Evolutionary conservation across 2,797 vertebrate species (phyloP), one percentile per base, ranked within the genome.

Genomic region (Gymnocypris eckloni): DNA sequence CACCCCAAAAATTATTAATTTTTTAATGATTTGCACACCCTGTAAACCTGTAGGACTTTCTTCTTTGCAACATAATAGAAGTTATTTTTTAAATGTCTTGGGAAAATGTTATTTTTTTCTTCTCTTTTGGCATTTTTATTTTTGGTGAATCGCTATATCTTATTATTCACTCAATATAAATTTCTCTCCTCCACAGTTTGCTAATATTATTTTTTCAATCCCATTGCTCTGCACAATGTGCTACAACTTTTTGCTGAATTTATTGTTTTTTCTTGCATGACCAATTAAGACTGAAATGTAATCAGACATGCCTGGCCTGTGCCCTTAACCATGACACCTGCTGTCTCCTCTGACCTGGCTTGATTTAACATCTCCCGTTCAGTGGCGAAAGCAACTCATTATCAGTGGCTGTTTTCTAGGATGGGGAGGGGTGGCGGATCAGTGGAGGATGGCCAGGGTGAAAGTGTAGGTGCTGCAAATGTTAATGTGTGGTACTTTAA

Each of bases 401-500:
- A 50, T 85, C 64, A 61, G n/a, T 72, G 41, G 66, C 39, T 18
- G 0, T 79, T 59, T 37, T 72, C 39, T 48, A 4, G 33, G 87
- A 54, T 73, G 43, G 33, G 28, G 67, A 9, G 80, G 71, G 83
- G 87, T 50, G 25, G 76, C 79, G 28, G 85, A 90, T 87, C 88
- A 87, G 88, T 75, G 85, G 89, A 90, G 90, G 91, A 88, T 90
- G 93, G 94, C 94, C 93, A 93, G 94, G 91, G 93, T 94, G 92
- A 95, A 95, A 94, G 94, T 95, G 94, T 94, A 95, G 95, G 94
- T 95, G 95, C 91, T 87, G 89, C 90, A 93, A 93, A 94, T 94
- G 91, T 93, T 95, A 95, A 96, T 95, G 95, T 95, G 95, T 93
- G 93, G 94, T 93, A 91, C 93, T 95, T 95, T 95, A 96, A 96